These are phyloP conservation scores for Orientallactaga bullata DNA, from an alignment of 2,113 vertebrate species.

Conservation along the genomic window DNA sequence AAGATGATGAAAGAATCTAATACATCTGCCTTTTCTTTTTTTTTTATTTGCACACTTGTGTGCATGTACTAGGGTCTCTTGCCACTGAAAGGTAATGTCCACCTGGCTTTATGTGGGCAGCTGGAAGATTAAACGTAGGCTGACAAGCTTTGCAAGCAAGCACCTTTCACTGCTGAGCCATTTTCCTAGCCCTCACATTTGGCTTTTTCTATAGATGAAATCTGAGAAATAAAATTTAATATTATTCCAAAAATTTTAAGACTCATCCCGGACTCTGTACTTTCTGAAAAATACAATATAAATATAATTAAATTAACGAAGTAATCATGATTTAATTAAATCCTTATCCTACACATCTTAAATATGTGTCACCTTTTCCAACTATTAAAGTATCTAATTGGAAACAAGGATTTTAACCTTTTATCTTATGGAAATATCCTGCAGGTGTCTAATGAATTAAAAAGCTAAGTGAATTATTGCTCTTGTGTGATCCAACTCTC, in stretches of 20 bases:
- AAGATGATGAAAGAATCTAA: neutral
- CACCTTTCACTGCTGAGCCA: too few species aligned
- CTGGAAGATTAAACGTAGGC: too few species aligned
- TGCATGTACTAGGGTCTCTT: too few species aligned
- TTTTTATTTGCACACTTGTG: too few species aligned
- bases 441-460: conserved; percentile 41
- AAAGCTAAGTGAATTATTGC: neutral
- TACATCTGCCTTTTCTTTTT: neutral
- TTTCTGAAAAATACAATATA: conserved; percentile 1
- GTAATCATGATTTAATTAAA: conserved; percentile 43
- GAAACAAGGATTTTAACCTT: conserved; percentile 22
- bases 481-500: neutral
- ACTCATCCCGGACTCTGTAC: neutral
- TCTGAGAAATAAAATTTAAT: conserved; percentile 56
- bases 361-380: conserved; percentile 4
- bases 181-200: neutral
- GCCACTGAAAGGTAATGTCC: too few species aligned
- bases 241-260: conserved; percentile 22
- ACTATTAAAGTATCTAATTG: conserved; percentile 36
- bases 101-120: too few species aligned
- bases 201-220: neutral
- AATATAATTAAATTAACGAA: neutral
- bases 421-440: conserved; percentile 46
- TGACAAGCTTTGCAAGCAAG: too few species aligned
- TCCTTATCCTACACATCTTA: conserved; percentile 41